Evolutionary conservation across 2,888 invertebrate species (phyloP).

Genomic region (Dastarcus helophoroides): DNA sequence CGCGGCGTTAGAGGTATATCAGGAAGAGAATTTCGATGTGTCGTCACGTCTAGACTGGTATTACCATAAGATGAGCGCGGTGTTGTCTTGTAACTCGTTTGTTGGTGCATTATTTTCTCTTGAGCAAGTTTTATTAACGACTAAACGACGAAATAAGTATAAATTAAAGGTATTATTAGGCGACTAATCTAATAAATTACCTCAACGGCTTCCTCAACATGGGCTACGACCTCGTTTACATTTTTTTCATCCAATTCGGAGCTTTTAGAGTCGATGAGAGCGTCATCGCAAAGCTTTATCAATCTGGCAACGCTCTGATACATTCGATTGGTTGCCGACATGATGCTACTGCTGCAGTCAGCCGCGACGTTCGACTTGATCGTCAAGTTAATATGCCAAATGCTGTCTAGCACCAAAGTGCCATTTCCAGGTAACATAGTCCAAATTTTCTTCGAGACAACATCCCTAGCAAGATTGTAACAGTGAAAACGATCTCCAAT

Average conservation of each 20-base stretch:
- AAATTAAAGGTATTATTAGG: not conserved
- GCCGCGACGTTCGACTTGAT: constrained; percentile 32
- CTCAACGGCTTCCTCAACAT: constrained; percentile 62
- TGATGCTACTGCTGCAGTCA: constrained; percentile 51
- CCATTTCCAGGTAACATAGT: constrained; percentile 92
- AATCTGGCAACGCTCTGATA: constrained; percentile 78
- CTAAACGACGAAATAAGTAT: constrained; percentile 31
- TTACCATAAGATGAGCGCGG: constrained; percentile 37
- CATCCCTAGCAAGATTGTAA: too few relatives aligned
- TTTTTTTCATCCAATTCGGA: constrained; percentile 54
- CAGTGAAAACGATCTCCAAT: too few relatives aligned
- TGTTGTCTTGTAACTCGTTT: constrained; percentile 29
- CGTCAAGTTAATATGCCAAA: constrained; percentile 68
- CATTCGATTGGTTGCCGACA: constrained; percentile 74
- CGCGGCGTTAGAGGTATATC: constrained; percentile 77
- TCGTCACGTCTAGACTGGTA: constrained; percentile 36
- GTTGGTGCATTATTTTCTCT: constrained; percentile 58
- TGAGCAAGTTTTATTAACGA: constrained; percentile 67
- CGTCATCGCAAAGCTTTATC: constrained; percentile 82
- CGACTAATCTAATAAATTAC: constrained; percentile 30
- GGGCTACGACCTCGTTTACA: constrained; percentile 51
- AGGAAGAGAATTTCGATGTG: constrained; percentile 57
- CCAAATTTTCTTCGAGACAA: constrained; percentile 80
- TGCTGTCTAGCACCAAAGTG: constrained; percentile 84
- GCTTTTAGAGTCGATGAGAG: constrained; percentile 62